Evolutionary conservation across 2,797 vertebrate species (phyloP), one percentile per base, ranked within the genome.

Genomic region (Etheostoma perlongum): DNA sequence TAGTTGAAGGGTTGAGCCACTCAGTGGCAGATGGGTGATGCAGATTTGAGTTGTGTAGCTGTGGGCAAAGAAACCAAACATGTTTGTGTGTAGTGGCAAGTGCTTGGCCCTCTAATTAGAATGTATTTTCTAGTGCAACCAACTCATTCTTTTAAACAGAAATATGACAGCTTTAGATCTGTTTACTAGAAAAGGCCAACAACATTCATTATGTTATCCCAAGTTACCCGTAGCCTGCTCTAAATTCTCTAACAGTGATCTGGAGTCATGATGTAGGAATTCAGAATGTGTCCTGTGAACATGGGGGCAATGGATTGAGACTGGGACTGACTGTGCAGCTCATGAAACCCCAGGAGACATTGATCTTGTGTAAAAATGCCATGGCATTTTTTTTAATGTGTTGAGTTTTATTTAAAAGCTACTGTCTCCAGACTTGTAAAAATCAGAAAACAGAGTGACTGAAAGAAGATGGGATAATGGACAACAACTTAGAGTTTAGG

Each of bases 21-120:
- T 57, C 76, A 49, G 64, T 53, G 76, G 85, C 88, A 90, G 89
- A 90, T 88, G 89, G 86, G 27, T 58, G 79, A 72, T 75, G 66
- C 73, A 75, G 87, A 88, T 87, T 83, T 80, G 27, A 80, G 74
- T 42, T 49, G 19, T 55, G 78, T 83, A 72, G 83, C 67, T 79
- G 10, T 54, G 70, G 64, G 66, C 48, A 79, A 49, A 47, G 77
- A 62, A 55, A 46, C 36, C 36, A 60, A 49, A 82, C 67, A 63
- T 72, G 59, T 72, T 61, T 72, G 65, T 74, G 65, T 74, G 66
- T 51, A 52, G 74, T 54, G 36, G 57, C 36, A 53, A 60, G 33
- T 1, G 1, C 49, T 49, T 42, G 57, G 47, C 51, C 48, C 19
- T 30, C 64, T 36, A 11, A 67, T 47, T 30, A 33, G 19, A 18